Percentiles rank a stretch among this genome's conserved stretches.
These are phyloP conservation scores for Hoplostethus atlanticus DNA, from an alignment of 2,797 vertebrate genomes.

Conservation along the genomic window DNA sequence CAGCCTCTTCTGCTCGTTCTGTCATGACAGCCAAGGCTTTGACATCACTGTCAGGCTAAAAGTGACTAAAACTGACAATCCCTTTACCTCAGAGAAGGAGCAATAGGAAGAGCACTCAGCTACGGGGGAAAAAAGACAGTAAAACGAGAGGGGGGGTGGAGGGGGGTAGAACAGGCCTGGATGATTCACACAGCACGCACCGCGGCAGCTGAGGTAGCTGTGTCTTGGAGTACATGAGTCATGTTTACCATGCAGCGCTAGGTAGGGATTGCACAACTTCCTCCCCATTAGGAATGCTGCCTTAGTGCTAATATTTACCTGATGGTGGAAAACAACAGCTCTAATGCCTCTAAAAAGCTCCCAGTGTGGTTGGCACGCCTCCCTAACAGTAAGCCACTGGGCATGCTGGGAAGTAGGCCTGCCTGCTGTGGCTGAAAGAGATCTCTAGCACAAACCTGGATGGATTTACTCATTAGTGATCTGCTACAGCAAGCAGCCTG, in stretches of 20 bases:
- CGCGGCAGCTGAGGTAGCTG: slow-evolving; percentile 76
- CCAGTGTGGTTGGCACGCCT: slow-evolving; percentile 29
- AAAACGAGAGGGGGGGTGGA: slow-evolving; percentile 31
- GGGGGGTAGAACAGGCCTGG: slow-evolving; percentile 56
- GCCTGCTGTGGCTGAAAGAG: slow-evolving; percentile 3
- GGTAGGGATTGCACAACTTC: slow-evolving; percentile 75
- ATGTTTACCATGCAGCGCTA: slow-evolving; percentile 79
- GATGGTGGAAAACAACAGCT: slow-evolving; percentile 64
- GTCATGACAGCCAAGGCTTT: slow-evolving; percentile 57
- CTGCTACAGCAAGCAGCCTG: not conserved
- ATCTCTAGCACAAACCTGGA: slow-evolving; percentile 4
- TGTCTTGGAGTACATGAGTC: slow-evolving; percentile 84
- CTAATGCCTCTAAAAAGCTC: slow-evolving; percentile 56
- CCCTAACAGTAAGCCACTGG: slow-evolving; percentile 26
- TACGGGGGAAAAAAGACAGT: slow-evolving; percentile 39
- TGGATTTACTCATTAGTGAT: not conserved
- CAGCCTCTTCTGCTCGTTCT: slow-evolving; percentile 56
- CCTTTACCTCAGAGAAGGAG: slow-evolving; percentile 69
- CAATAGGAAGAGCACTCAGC: slow-evolving; percentile 36
- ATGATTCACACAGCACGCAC: slow-evolving; percentile 80
- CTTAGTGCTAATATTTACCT: slow-evolving; percentile 76
- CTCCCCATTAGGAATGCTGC: slow-evolving; percentile 69
- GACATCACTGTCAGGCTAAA: slow-evolving; percentile 68
- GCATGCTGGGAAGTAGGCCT: slow-evolving; percentile 19
- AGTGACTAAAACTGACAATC: slow-evolving; percentile 74